Evolutionary conservation across 2,113 vertebrate species (phyloP).

Genomic region (Octodon degus): DNA sequence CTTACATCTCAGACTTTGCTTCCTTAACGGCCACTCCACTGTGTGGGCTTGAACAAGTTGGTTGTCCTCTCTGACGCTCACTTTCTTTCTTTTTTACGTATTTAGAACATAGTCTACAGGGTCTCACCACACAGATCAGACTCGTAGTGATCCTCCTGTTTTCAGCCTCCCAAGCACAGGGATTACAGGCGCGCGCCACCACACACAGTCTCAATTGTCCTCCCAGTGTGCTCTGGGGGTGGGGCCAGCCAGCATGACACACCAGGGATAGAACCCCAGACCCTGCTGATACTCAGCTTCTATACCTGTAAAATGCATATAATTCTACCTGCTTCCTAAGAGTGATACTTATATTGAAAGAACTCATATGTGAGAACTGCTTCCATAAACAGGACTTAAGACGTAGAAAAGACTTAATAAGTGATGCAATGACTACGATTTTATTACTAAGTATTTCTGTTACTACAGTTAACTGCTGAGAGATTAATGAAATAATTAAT

Average conservation of each 20-base stretch:
- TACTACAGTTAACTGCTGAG: neutral
- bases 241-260: too few species aligned
- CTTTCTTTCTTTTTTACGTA: neutral
- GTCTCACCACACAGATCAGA: too few species aligned
- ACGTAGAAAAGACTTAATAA: constrained; percentile 9
- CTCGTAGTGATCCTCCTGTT: too few species aligned
- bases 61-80: neutral
- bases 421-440: neutral
- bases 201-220: too few species aligned
- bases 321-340: neutral
- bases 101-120: too few species aligned
- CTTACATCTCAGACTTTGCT: neutral
- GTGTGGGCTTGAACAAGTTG: neutral
- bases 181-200: too few species aligned
- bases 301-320: neutral
- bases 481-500: neutral
- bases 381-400: neutral
- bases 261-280: too few species aligned
- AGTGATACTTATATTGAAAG: neutral
- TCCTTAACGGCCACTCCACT: neutral
- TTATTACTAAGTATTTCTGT: neutral
- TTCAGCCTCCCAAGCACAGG: too few species aligned
- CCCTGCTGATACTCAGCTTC: neutral
- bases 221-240: too few species aligned
- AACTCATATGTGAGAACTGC: neutral